These are phyloP conservation scores for Penaeus indicus DNA, from an alignment of 1,140 invertebrate species.

Conservation along the genomic window DNA sequence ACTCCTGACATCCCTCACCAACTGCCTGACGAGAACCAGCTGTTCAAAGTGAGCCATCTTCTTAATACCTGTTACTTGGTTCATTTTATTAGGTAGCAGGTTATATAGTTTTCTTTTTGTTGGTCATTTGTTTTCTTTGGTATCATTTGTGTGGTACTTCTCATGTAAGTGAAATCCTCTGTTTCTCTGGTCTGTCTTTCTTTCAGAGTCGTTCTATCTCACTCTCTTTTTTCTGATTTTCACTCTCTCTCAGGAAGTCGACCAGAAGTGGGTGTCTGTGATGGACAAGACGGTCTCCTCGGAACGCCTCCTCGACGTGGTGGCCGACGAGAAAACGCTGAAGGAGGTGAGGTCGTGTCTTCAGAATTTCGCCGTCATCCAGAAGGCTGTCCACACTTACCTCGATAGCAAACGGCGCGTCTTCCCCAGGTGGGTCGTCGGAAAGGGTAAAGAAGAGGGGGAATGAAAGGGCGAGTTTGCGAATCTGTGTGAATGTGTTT, in stretches of 20 bases:
- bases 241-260: slow-evolving; percentile 74
- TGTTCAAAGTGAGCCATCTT: slow-evolving; percentile 74
- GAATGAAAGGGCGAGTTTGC: too few relatives aligned
- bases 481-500: too few relatives aligned
- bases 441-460: too few relatives aligned
- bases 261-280: slow-evolving; percentile 83
- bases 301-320: slow-evolving; percentile 81
- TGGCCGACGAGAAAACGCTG: slow-evolving; percentile 80
- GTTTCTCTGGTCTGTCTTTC: too few relatives aligned
- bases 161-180: neutral
- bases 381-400: slow-evolving; percentile 90
- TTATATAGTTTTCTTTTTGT: too few relatives aligned
- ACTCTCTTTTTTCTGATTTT: neutral
- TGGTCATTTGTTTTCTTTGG: neutral
- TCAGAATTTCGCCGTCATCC: slow-evolving; percentile 83
- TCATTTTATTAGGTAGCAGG: too few relatives aligned
- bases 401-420: slow-evolving; percentile 91
- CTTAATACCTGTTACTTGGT: too few relatives aligned
- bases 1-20: slow-evolving; percentile 93
- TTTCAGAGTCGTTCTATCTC: too few relatives aligned
- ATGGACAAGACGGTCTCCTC: slow-evolving; percentile 82
- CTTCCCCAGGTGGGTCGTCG: slow-evolving; percentile 78
- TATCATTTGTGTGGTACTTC: neutral
- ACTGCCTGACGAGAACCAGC: slow-evolving; percentile 89
- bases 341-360: slow-evolving; percentile 82